Conservation (phyloP, 2,888 invertebrate genomes). For the Oscheius sp. region DNA sequence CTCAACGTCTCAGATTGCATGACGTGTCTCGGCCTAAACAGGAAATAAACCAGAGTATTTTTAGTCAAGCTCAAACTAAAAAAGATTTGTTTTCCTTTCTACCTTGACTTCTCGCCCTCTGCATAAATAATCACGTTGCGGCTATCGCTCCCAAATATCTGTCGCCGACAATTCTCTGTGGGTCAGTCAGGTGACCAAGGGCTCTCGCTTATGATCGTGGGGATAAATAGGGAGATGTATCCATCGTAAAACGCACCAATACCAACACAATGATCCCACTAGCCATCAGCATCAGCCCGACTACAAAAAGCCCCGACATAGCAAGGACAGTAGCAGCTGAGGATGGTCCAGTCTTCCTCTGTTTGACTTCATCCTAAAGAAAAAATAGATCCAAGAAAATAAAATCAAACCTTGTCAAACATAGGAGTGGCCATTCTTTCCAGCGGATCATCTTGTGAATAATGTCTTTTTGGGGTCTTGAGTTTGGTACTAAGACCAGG, state of each 20-base stretch:
- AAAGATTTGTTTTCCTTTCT: constrained; percentile 13
- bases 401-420: constrained; percentile 56
- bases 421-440: constrained; percentile 61
- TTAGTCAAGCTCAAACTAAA: too few relatives aligned
- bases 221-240: constrained; percentile 2
- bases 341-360: constrained; percentile 65
- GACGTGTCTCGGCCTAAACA: too few relatives aligned
- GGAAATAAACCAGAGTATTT: too few relatives aligned
- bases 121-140: constrained; percentile 29
- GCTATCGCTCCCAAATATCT: constrained; percentile 24
- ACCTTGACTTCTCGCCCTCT: constrained; percentile 21
- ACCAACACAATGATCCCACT: constrained; percentile 66
- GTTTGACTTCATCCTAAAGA: constrained; percentile 54
- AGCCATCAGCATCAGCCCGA: constrained; percentile 62
- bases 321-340: constrained; percentile 66
- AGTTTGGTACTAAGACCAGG: constrained; percentile 57
- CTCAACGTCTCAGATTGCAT: too few relatives aligned
- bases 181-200: constrained; percentile 27
- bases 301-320: constrained; percentile 67
- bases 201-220: neutral
- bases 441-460: constrained; percentile 62
- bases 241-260: constrained; percentile 50
- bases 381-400: neutral
- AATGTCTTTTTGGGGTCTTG: constrained; percentile 58
- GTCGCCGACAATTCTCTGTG: constrained; percentile 24